Base-by-base conservation (phyloP, 2,797 vertebrate genomes). In the Halcyon smyrnensis region DNA sequence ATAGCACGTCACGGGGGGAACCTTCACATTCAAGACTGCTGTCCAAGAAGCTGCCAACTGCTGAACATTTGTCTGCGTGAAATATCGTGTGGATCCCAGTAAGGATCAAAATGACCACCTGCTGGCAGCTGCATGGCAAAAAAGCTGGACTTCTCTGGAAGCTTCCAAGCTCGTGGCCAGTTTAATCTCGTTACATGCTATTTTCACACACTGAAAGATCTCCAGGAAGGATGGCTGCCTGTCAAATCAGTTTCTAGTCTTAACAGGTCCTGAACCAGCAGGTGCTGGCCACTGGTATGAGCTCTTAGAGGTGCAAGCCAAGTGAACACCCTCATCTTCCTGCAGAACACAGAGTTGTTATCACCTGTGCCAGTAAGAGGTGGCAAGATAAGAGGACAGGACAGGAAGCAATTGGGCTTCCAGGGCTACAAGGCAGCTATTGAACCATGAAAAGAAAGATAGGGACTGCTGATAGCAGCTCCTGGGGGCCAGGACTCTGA, bases 341-440 rank as follows among this genome's bases (percentile, higher is more conserved):
- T 82, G 56, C 65, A 80, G 83, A 60, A 30, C 1, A 5, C 28
- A 69, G 48, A 62, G 21, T 11, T 48, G 1, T 45, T 64, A 90
- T 18, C 83, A 68, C 56, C 56, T 54, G 32, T 34, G 41, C 64
- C 86, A 85, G 62, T 39, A 79, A 80, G 34, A 63, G 16, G n/a
- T 21, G 46, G 73, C 84, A 84, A 77, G 84, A 93, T 94, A 96
- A 62, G 15, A 70, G 67, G 45, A 62, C 17, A 69, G 67, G 43
- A 89, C 91, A 78, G 96, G 96, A 86, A 94, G 74, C 50, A 15
- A 75, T 51, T 87, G 24, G 84, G 62, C 57, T 87, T 71, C 67
- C 4, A 86, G 64, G 25, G 65, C 84, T 88, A 59, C 57, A 76
- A 53, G 62, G 81, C 82, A 93, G 64, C 56, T 71, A 34, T 7